phyloP scores from a whole-genome alignment of 2,113 vertebrate species.

The Phalacrocorax aristotelis region DNA sequence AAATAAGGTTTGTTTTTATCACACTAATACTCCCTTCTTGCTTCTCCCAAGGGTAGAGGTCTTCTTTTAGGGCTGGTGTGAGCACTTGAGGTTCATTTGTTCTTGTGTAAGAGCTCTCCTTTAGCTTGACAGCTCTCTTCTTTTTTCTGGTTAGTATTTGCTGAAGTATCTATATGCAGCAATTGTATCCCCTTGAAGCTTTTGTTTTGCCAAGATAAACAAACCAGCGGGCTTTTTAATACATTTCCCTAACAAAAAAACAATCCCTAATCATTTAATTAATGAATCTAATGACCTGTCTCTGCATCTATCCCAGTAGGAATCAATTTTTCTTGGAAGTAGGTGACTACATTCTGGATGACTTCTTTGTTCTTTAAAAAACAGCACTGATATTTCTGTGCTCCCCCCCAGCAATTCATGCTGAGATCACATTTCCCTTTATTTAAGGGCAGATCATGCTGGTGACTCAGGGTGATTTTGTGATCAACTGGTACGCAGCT shows the following conservation, averaged over 20 bases:
- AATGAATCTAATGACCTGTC: background rate
- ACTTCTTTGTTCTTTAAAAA: background rate
- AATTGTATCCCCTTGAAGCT: background rate
- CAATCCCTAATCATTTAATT: background rate
- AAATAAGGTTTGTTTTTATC: background rate
- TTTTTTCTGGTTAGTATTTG: background rate
- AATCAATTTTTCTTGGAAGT: background rate
- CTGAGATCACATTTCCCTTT: background rate
- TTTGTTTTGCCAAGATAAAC: conserved; percentile 9
- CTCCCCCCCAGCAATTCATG: background rate
- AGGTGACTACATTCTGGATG: background rate
- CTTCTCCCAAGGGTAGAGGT: background rate
- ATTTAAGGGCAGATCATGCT: background rate
- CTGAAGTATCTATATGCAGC: background rate
- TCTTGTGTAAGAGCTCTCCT: background rate
- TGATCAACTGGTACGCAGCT: background rate
- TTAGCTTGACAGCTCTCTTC: background rate
- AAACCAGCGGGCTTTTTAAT: background rate
- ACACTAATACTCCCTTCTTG: background rate
- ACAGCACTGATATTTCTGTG: background rate
- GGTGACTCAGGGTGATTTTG: background rate
- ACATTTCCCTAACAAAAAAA: background rate
- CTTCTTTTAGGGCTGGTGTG: background rate
- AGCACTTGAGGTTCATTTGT: background rate
- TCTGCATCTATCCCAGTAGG: background rate